Conservation (phyloP, 2,113 vertebrate genomes). For the Limnothrissa miodon region DNA sequence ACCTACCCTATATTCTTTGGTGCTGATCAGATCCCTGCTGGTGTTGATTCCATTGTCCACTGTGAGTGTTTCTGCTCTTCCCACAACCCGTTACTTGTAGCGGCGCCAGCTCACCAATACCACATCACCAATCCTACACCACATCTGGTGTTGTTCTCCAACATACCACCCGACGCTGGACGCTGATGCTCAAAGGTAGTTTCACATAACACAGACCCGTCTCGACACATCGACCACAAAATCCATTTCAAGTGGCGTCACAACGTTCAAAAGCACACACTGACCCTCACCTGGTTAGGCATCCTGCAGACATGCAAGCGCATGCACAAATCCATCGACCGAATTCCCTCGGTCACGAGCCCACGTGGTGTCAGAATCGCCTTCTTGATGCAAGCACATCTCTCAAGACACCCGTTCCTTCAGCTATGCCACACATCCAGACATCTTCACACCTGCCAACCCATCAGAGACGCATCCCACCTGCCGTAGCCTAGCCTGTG, state of each 20-base stretch:
- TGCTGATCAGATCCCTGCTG: slow-evolving; percentile 16
- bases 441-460: not conserved
- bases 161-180: not conserved
- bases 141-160: not conserved
- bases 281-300: not conserved
- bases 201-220: not conserved
- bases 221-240: not conserved
- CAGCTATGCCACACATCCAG: not conserved
- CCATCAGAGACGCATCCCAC: not conserved
- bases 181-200: not conserved
- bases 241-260: not conserved
- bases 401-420: not conserved
- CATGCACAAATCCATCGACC: not conserved
- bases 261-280: not conserved
- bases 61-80: not conserved
- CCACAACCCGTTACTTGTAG: not conserved
- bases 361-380: too few relatives aligned
- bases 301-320: not conserved
- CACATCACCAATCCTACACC: not conserved
- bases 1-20: slow-evolving; percentile 25
- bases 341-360: not conserved
- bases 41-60: not conserved
- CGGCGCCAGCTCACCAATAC: not conserved
- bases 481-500: slow-evolving; percentile 2
- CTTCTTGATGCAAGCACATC: not conserved